Percentiles rank a stretch among this genome's conserved stretches.
Conservation (phyloP, 2,888 invertebrate species). For the Caenorhabditis sp. region DNA sequence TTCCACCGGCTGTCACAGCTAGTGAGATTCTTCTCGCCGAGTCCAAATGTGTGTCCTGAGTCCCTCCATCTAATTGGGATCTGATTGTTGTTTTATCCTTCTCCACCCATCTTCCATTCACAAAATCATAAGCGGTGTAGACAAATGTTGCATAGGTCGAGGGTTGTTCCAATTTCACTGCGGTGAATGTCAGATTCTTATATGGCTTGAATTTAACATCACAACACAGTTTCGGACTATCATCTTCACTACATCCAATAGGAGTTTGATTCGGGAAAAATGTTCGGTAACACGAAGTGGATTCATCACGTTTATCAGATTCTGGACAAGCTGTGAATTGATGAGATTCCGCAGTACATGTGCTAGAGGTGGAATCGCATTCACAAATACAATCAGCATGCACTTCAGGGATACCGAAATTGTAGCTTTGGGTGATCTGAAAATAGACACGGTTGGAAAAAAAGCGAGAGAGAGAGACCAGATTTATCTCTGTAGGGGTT, state of each 20-base stretch:
- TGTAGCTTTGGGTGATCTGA: slow-evolving; percentile 65
- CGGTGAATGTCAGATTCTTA: slow-evolving; percentile 62
- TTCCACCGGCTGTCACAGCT: slow-evolving; percentile 60
- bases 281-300: slow-evolving; percentile 64
- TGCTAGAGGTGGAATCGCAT: slow-evolving; percentile 53
- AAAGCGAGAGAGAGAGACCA: no score
- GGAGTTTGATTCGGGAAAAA: slow-evolving; percentile 69
- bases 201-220: slow-evolving; percentile 58
- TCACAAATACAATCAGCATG: slow-evolving; percentile 67
- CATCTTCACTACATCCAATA: slow-evolving; percentile 58
- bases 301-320: slow-evolving; percentile 29
- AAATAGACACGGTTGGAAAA: no score
- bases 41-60: slow-evolving; percentile 62
- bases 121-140: slow-evolving; percentile 64
- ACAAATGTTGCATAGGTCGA: slow-evolving; percentile 65
- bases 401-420: slow-evolving; percentile 69
- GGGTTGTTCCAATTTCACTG: slow-evolving; percentile 63
- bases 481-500: no score
- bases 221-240: slow-evolving; percentile 64
- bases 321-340: slow-evolving; percentile 52
- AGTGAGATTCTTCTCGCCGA: slow-evolving; percentile 52
- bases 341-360: slow-evolving; percentile 48
- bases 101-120: slow-evolving; percentile 62
- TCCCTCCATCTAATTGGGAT: slow-evolving; percentile 62
- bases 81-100: slow-evolving; percentile 62